Percentiles rank a stretch among this genome's conserved stretches.
phyloP scores from a whole-genome alignment of 2,113 vertebrate genomes.

The Lanius collurio region DNA sequence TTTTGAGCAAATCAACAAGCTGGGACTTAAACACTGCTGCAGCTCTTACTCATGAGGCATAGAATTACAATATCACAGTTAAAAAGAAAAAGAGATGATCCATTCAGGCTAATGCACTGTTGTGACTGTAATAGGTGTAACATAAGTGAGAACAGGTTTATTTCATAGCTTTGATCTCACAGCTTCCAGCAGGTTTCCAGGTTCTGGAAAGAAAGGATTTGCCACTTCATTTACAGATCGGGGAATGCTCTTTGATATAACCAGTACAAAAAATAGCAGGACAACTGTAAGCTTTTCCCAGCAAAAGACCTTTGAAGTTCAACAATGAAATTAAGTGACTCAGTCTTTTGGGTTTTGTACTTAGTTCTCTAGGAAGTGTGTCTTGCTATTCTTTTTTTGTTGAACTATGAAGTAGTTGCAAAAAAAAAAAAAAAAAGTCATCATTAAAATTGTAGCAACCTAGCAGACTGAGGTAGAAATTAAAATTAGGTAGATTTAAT shows the following conservation, averaged over 20 bases:
- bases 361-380: not conserved
- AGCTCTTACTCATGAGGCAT: not conserved
- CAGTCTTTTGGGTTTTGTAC: not conserved
- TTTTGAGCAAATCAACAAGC: not conserved
- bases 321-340: slow-evolving; percentile 5
- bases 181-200: slow-evolving; percentile 16
- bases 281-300: not conserved
- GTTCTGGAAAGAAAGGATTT: slow-evolving; percentile 30
- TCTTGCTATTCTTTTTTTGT: not conserved
- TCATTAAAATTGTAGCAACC: not conserved
- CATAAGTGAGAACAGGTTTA: not conserved
- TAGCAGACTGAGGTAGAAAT: not conserved
- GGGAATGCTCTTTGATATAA: slow-evolving; percentile 21
- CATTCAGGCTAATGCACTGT: not conserved
- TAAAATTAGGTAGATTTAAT: not conserved
- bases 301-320: slow-evolving; percentile 23
- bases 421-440: not conserved
- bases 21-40: not conserved
- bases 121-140: not conserved
- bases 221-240: slow-evolving; percentile 6
- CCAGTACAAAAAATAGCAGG: not conserved
- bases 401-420: not conserved
- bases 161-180: slow-evolving; percentile 27
- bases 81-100: not conserved
- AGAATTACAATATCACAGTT: not conserved